These are phyloP conservation scores for Aphodius granarius DNA, from an alignment of 2,888 invertebrate genomes.

Conservation along the genomic window DNA sequence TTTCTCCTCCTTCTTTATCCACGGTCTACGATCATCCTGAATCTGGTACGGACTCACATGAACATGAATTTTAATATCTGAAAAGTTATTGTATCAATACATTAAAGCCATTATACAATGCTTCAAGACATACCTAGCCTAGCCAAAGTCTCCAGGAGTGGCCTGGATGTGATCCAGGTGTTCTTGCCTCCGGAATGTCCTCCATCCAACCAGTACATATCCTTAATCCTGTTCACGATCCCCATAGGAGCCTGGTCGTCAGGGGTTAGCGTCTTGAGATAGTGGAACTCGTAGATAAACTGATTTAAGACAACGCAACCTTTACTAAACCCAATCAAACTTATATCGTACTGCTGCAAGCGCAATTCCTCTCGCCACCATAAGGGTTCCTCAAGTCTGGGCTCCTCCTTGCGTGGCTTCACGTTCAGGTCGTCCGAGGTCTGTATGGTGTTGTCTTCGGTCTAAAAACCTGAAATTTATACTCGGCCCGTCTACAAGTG, in stretches of 20 bases:
- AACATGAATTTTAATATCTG: slow-evolving; percentile 71
- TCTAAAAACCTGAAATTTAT: slow-evolving; percentile 6
- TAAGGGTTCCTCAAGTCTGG: slow-evolving; percentile 40
- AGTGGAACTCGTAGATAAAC: slow-evolving; percentile 82
- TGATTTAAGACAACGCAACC: slow-evolving; percentile 93
- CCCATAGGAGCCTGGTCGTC: slow-evolving; percentile 63
- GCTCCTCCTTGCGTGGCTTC: slow-evolving; percentile 10
- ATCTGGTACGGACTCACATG: slow-evolving; percentile 94
- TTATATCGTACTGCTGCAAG: slow-evolving; percentile 55
- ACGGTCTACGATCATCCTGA: slow-evolving; percentile 74
- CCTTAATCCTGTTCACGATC: slow-evolving; percentile 67
- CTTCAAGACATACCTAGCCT: slow-evolving; percentile 65
- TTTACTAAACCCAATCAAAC: slow-evolving; percentile 85
- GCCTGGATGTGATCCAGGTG: slow-evolving; percentile 83
- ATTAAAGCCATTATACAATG: too few species aligned
- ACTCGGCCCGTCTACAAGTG: not conserved
- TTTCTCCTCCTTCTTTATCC: slow-evolving; percentile 84
- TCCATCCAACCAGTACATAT: slow-evolving; percentile 90
- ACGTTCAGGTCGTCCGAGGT: slow-evolving; percentile 21
- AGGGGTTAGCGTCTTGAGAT: slow-evolving; percentile 67
- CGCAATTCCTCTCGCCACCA: slow-evolving; percentile 64
- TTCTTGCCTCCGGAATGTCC: slow-evolving; percentile 87
- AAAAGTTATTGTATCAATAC: too few species aligned
- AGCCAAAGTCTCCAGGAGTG: slow-evolving; percentile 72
- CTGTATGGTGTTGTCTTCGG: slow-evolving; percentile 22